Evolutionary conservation across 2,113 vertebrate species (phyloP).

Genomic region (Ameiurus melas): DNA sequence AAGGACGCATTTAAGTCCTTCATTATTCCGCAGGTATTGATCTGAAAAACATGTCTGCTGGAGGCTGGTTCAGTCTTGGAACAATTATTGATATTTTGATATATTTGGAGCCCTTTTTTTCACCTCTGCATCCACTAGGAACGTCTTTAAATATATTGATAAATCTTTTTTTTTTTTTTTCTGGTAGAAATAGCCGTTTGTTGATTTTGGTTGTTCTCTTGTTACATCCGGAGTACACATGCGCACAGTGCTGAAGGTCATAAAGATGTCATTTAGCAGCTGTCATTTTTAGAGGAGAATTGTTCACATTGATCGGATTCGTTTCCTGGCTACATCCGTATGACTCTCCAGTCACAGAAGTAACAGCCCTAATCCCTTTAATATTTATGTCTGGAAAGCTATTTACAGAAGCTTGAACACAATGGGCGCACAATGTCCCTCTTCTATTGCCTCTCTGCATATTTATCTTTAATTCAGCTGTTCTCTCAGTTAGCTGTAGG

Average conservation of each 20-base stretch:
- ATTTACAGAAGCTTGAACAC: constrained; percentile 32
- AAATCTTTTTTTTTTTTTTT: neutral
- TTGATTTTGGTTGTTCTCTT: neutral
- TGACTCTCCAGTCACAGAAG: constrained; percentile 5
- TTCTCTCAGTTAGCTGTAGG: neutral
- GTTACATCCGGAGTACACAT: constrained; percentile 13
- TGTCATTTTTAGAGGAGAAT: constrained; percentile 30
- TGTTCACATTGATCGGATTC: constrained; percentile 23
- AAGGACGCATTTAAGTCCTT: neutral
- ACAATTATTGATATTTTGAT: constrained; percentile 7
- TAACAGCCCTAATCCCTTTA: constrained; percentile 53
- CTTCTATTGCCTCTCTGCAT: constrained; percentile 20
- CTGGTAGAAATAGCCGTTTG: neutral
- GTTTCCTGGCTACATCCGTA: constrained; percentile 28
- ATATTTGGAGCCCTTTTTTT: neutral
- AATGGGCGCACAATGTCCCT: neutral
- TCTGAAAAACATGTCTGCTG: neutral
- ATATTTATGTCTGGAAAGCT: constrained; percentile 41
- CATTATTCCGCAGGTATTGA: neutral
- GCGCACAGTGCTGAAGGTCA: constrained; percentile 34
- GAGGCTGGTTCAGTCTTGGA: neutral
- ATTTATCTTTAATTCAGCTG: constrained; percentile 34
- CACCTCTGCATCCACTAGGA: neutral
- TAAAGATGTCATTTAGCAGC: constrained; percentile 35
- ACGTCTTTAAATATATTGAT: neutral